A percentile compares a stretch with the other conserved stretches of the same genome.
Evolutionary conservation across 2,113 vertebrate species (phyloP).

Genomic region (Nothoprocta pentlandii): DNA sequence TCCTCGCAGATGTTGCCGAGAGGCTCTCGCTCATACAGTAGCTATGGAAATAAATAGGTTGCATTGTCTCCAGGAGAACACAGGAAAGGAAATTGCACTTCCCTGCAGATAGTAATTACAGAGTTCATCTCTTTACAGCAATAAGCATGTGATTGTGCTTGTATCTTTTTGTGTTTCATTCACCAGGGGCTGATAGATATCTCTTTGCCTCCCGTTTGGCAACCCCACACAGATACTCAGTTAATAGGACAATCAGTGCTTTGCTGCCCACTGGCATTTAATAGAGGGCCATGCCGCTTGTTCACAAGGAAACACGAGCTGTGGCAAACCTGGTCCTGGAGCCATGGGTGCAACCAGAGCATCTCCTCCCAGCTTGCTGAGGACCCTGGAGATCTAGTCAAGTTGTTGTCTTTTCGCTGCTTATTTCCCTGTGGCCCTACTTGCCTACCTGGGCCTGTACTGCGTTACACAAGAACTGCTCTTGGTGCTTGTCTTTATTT

Average conservation of each 20-base stretch:
- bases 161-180: slow-evolving; percentile 60
- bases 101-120: slow-evolving; percentile 41
- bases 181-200: background rate
- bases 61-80: background rate
- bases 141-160: slow-evolving; percentile 27
- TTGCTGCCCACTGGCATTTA: background rate
- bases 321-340: background rate
- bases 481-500: background rate
- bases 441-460: background rate
- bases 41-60: slow-evolving; percentile 58
- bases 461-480: background rate
- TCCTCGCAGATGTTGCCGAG: slow-evolving; percentile 27
- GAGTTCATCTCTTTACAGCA: slow-evolving; percentile 37
- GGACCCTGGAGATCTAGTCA: background rate
- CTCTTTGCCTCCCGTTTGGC: slow-evolving; percentile 26
- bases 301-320: background rate
- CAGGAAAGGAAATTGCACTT: background rate
- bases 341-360: background rate
- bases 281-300: background rate
- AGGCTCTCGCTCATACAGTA: slow-evolving; percentile 41
- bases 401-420: background rate
- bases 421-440: background rate
- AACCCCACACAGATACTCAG: background rate
- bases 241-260: slow-evolving; percentile 1
- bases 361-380: background rate